These are phyloP conservation scores for Novumbra hubbsi DNA, from an alignment of 2,797 vertebrate genomes.

Conservation along the genomic window DNA sequence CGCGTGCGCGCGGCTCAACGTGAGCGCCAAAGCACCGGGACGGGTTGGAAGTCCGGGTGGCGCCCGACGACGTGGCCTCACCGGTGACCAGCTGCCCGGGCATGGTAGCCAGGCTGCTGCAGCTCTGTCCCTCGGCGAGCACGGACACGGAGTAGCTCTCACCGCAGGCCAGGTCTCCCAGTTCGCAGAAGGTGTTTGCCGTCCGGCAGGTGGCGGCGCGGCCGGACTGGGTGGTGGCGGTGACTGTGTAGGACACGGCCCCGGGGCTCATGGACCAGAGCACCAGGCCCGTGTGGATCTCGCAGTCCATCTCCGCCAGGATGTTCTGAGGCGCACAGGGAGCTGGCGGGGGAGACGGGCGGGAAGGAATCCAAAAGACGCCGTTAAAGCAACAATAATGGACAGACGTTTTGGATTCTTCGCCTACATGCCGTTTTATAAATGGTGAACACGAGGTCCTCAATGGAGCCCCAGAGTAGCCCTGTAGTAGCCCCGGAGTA, in stretches of 20 bases:
- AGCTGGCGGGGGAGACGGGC: slow-evolving; percentile 41
- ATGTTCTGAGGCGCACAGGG: slow-evolving; percentile 65
- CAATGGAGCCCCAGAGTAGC: not conserved
- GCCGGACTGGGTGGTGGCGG: slow-evolving; percentile 40
- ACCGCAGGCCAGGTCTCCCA: slow-evolving; percentile 66
- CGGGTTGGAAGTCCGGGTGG: not conserved
- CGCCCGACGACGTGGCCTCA: slow-evolving; percentile 45
- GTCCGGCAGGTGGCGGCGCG: slow-evolving; percentile 47
- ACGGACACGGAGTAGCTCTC: slow-evolving; percentile 67
- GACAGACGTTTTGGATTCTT: not conserved
- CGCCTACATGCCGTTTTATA: not conserved
- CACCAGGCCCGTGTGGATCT: slow-evolving; percentile 37
- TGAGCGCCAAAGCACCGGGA: not conserved
- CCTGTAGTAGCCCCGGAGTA: too few species aligned
- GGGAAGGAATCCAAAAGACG: not conserved
- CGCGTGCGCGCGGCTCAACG: not conserved
- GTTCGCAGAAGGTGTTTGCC: slow-evolving; percentile 58
- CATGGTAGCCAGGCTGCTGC: slow-evolving; percentile 63
- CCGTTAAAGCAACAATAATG: too few species aligned
- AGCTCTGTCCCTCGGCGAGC: slow-evolving; percentile 56
- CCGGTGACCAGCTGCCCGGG: slow-evolving; percentile 62
- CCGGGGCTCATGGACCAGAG: slow-evolving; percentile 66
- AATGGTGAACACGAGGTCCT: not conserved
- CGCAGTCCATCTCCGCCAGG: slow-evolving; percentile 62
- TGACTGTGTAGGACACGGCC: slow-evolving; percentile 58